Percentiles rank a stretch among this genome's conserved stretches.
phyloP scores from a whole-genome alignment of 2,797 vertebrate genomes.

The Salmo trutta region DNA sequence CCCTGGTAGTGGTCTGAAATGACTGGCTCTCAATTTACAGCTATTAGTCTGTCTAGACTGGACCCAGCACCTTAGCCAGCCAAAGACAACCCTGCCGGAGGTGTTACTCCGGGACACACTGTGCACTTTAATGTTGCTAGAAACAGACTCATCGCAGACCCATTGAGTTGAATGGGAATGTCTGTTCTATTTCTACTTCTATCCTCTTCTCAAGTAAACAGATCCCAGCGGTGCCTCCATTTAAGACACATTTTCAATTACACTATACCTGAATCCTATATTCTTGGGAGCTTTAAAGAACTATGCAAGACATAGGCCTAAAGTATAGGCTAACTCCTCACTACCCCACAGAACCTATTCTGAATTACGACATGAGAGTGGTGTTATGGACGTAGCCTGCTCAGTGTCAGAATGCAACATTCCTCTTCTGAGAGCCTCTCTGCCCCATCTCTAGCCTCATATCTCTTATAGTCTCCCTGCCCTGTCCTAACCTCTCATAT shows the following conservation, averaged over 20 bases:
- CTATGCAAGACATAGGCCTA: neutral
- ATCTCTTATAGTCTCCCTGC: neutral
- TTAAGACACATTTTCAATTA: neutral
- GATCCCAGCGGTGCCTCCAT: neutral
- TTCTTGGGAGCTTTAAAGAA: neutral
- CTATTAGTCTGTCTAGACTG: slow-evolving; percentile 14
- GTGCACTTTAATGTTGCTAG: neutral
- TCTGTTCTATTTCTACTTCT: neutral
- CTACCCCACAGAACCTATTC: neutral
- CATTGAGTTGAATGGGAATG: neutral
- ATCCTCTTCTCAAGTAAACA: neutral
- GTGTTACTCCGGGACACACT: neutral
- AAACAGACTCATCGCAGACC: neutral
- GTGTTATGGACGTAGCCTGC: slow-evolving; percentile 9
- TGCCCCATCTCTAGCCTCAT: neutral
- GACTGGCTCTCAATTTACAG: neutral
- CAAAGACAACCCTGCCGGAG: neutral
- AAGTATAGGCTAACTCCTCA: neutral
- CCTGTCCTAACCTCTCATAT: neutral
- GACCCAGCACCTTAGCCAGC: neutral
- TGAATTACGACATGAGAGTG: neutral
- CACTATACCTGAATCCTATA: neutral
- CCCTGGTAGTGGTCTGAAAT: neutral
- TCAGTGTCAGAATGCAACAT: slow-evolving; percentile 24
- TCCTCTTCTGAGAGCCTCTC: slow-evolving; percentile 20